Percentiles rank a stretch among this genome's conserved stretches.
Conservation (phyloP, 2,113 vertebrate genomes). For the Bucco capensis region DNA sequence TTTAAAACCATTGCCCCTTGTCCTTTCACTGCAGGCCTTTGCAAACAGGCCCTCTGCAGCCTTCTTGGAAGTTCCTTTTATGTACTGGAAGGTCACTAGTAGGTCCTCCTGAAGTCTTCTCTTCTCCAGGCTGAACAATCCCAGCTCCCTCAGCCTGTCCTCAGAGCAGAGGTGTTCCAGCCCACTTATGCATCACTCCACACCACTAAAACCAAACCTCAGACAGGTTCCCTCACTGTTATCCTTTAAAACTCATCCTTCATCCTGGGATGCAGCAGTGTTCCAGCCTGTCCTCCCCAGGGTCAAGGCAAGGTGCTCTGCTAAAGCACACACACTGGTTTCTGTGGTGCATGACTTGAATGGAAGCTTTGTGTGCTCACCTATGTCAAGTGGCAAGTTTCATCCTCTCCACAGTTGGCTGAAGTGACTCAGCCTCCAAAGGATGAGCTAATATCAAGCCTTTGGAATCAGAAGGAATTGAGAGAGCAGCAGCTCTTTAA, state of each 20-base stretch:
- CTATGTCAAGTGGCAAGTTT: accelerated
- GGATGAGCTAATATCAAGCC: neutral
- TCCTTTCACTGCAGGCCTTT: no score
- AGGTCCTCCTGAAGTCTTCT: no score
- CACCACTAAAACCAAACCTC: neutral
- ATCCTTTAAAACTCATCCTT: neutral
- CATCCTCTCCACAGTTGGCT: neutral
- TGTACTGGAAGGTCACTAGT: no score
- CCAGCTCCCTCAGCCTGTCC: no score
- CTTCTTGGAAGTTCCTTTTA: no score
- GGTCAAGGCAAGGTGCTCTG: neutral
- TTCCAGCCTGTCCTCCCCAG: neutral
- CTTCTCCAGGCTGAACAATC: no score
- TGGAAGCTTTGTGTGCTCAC: neutral
- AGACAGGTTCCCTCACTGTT: accelerated
- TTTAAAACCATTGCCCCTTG: no score
- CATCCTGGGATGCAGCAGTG: neutral
- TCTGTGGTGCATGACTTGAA: neutral
- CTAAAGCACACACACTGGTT: neutral
- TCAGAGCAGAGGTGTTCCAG: no score
- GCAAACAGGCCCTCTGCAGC: no score
- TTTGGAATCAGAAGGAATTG: neutral
- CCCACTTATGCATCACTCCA: accelerated
- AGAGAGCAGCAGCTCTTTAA: neutral
- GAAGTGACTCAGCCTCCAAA: neutral